These are phyloP conservation scores for Sphecodes monilicornis DNA, from an alignment of 2,888 invertebrate species.

Conservation along the genomic window DNA sequence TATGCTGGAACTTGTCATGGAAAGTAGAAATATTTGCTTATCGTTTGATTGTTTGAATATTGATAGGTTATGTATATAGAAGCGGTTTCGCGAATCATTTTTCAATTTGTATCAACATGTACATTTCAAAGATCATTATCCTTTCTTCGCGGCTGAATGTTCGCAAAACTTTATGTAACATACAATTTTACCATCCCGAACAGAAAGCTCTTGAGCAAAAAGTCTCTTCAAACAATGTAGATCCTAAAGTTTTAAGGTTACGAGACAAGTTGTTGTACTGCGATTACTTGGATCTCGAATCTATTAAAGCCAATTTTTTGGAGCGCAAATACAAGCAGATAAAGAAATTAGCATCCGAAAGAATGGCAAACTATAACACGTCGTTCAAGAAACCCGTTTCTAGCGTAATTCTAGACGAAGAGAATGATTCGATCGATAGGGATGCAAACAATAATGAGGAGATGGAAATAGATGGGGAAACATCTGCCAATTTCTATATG, in stretches of 20 bases:
- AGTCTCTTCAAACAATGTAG: background rate
- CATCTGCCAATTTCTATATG: constrained; percentile 73
- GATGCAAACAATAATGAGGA: background rate
- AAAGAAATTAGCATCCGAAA: background rate
- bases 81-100: background rate
- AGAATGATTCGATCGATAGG: background rate
- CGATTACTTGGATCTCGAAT: constrained; percentile 80
- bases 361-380: constrained; percentile 60
- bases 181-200: background rate
- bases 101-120: background rate
- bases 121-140: background rate
- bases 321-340: constrained; percentile 34
- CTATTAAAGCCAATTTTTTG: constrained; percentile 70
- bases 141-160: background rate
- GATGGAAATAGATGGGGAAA: constrained; percentile 31
- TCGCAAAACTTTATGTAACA: background rate
- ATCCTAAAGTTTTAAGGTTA: constrained; percentile 74
- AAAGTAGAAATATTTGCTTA: background rate
- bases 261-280: constrained; percentile 82
- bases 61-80: background rate
- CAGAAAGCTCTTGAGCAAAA: background rate
- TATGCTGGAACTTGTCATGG: background rate
- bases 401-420: constrained; percentile 85
- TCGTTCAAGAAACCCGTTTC: constrained; percentile 80
- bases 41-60: background rate